phyloP scores from a whole-genome alignment of 2,113 vertebrate species.

The Gorsachius goisagi region DNA sequence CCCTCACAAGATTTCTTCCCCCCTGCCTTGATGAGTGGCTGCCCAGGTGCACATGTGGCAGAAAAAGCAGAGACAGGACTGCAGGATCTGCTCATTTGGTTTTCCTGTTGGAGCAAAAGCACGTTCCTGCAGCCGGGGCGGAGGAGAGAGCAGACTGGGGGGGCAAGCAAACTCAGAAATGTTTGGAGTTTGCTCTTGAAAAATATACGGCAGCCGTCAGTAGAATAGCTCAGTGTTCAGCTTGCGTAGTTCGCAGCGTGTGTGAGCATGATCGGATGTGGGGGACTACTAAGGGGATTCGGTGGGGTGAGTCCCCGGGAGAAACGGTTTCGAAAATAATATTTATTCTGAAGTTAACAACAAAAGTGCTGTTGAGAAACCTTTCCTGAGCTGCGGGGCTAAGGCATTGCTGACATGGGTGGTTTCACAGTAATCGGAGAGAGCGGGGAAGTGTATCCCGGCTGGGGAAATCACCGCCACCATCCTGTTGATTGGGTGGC shows the following conservation, averaged over 20 bases:
- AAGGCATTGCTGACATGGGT: background rate
- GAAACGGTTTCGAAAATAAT: background rate
- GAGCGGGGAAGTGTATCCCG: background rate
- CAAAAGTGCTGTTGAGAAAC: background rate
- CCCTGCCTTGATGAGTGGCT: background rate
- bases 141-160: background rate
- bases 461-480: background rate
- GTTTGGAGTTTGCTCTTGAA: conserved; percentile 5
- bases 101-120: background rate
- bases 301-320: background rate
- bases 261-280: background rate
- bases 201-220: background rate
- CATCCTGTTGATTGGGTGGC: background rate
- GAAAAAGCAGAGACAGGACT: background rate
- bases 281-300: background rate
- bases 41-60: background rate
- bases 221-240: conserved; percentile 23
- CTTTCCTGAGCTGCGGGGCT: background rate
- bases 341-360: background rate
- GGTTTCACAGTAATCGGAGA: background rate
- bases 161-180: background rate
- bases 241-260: background rate
- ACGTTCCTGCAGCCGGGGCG: background rate
- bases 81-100: background rate
- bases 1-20: background rate